Evolutionary conservation across 2,113 vertebrate species (phyloP).

Genomic region (Phylloscopus whistleri): DNA sequence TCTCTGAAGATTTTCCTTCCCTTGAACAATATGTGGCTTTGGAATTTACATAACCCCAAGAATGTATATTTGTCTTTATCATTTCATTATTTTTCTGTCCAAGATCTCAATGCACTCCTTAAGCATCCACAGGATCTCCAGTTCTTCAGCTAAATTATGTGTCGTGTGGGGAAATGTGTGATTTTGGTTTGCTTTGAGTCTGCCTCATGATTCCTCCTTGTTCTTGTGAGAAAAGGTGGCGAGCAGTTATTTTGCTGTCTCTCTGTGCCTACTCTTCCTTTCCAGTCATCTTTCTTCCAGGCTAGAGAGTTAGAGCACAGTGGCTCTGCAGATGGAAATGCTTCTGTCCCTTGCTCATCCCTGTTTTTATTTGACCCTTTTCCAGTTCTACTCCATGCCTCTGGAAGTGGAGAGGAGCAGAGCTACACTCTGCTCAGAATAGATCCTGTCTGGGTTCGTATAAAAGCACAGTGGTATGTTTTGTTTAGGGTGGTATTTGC

Average conservation of each 20-base stretch:
- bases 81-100: not conserved
- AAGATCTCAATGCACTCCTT: not conserved
- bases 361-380: not conserved
- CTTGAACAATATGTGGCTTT: not conserved
- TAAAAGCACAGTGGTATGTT: not conserved
- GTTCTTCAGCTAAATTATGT: not conserved
- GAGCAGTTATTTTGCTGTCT: not conserved
- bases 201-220: not conserved
- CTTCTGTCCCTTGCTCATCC: not conserved
- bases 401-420: not conserved
- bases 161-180: not conserved
- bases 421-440: accelerated
- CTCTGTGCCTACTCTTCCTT: not conserved
- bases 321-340: not conserved
- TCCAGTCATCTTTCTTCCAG: not conserved
- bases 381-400: not conserved
- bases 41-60: not conserved
- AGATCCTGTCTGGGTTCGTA: not conserved
- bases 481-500: not conserved
- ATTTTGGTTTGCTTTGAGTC: not conserved
- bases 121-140: not conserved
- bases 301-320: not conserved
- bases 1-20: not conserved
- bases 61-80: not conserved
- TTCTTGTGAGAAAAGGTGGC: not conserved